Conservation (phyloP, 2,113 vertebrate genomes). For the Anseranas semipalmata region DNA sequence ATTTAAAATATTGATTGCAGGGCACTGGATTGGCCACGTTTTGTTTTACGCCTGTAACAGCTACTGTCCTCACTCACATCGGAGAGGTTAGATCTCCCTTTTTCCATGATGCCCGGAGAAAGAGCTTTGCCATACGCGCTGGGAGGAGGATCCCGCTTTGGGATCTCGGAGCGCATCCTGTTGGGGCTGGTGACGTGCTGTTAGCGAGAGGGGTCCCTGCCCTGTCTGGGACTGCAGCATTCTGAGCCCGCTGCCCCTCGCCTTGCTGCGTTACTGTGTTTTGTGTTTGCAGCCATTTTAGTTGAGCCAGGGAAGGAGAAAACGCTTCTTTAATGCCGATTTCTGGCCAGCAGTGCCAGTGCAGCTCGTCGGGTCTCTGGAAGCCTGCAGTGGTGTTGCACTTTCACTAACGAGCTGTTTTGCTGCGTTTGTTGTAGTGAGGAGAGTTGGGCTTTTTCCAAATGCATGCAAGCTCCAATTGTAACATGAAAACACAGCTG, state of each 20-base stretch:
- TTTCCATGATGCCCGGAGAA: not conserved
- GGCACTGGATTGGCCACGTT: not conserved
- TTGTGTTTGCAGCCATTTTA: not conserved
- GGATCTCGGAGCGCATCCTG: rapidly evolving
- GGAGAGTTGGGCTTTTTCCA: not conserved
- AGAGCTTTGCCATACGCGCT: rapidly evolving
- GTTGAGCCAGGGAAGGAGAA: not conserved
- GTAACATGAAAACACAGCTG: not conserved
- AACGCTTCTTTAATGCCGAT: not conserved
- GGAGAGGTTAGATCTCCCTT: not conserved
- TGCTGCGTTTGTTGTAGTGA: not conserved
- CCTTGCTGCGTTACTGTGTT: not conserved
- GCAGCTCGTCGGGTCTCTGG: not conserved
- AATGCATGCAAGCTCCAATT: not conserved
- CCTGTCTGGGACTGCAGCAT: not conserved
- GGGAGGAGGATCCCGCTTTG: not conserved
- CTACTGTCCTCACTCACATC: not conserved
- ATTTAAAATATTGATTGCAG: constrained; percentile 32
- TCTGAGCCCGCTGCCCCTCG: rapidly evolving
- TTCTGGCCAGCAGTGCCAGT: not conserved
- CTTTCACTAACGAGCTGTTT: not conserved
- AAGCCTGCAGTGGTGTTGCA: not conserved
- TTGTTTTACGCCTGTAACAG: not conserved
- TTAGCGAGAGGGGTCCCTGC: not conserved
- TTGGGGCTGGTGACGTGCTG: not conserved